Conservation (phyloP, 2,888 invertebrate genomes). For the Callyntrura guangdongensis region DNA sequence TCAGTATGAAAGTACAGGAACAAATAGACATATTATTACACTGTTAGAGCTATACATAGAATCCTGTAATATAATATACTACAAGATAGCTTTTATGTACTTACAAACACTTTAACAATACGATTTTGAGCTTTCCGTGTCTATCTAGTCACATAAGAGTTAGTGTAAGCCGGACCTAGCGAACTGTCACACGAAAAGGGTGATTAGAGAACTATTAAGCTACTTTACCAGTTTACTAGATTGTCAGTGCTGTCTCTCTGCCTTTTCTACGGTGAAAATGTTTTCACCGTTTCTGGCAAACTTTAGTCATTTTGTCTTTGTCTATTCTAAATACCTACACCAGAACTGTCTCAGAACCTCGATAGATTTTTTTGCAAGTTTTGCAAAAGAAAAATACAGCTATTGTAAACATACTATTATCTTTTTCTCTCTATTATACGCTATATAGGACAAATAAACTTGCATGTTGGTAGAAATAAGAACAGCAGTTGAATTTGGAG, state of each 20-base stretch:
- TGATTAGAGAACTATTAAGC: conserved; percentile 68
- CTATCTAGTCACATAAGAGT: conserved; percentile 24
- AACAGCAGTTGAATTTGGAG: not conserved
- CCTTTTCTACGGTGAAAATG: not conserved
- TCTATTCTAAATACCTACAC: conserved; percentile 17
- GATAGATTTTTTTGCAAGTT: conserved; percentile 8
- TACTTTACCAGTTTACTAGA: conserved; percentile 61
- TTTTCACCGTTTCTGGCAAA: not conserved
- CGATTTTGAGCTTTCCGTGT: not conserved
- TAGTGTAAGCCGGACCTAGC: conserved; percentile 52
- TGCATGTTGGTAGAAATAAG: not conserved
- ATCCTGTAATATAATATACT: not conserved
- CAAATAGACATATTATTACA: too few relatives aligned
- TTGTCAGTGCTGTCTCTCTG: conserved; percentile 26
- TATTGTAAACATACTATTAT: not conserved
- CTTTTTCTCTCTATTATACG: too few relatives aligned
- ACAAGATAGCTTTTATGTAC: not conserved
- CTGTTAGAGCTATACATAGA: not conserved
- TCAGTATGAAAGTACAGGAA: not conserved
- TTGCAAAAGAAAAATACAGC: conserved; percentile 3
- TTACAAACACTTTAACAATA: not conserved
- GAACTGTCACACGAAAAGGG: conserved; percentile 59
- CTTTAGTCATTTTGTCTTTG: conserved; percentile 19
- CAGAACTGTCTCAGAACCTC: not conserved
- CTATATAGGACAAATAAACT: not conserved